A percentile compares a stretch with the other conserved stretches of the same genome.
Conservation (phyloP, 2,113 vertebrate species). For the Gadus macrocephalus region DNA sequence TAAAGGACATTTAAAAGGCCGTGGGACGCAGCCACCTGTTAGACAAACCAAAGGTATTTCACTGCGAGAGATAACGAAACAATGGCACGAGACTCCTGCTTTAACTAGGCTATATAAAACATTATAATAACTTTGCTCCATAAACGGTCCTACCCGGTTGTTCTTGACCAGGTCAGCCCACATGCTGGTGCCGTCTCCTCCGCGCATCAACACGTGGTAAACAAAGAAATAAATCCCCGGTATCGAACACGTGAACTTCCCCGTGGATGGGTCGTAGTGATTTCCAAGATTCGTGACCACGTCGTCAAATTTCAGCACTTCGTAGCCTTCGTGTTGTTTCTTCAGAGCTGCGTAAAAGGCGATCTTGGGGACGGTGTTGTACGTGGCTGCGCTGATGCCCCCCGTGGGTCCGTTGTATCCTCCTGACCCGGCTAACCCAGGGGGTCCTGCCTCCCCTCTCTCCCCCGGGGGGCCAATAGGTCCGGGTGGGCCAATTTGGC, state of each 20-base stretch:
- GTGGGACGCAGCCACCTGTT: too few species aligned
- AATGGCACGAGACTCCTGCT: too few species aligned
- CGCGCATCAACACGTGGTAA: conserved; percentile 93
- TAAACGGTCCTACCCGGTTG: conserved; percentile 81
- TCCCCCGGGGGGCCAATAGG: conserved; percentile 84
- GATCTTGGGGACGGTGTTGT: conserved; percentile 93
- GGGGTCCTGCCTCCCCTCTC: conserved; percentile 81
- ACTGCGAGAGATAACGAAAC: too few species aligned
- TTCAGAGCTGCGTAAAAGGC: conserved; percentile 97
- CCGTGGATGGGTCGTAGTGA: conserved; percentile 88
- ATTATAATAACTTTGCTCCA: not conserved
- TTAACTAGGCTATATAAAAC: too few species aligned
- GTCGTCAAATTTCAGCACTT: conserved; percentile 95
- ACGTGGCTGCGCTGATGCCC: conserved; percentile 92
- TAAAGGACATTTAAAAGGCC: too few species aligned
- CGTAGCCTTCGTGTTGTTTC: conserved; percentile 93
- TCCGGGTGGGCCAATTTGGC: conserved; percentile 86
- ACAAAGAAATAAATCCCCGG: conserved; percentile 97
- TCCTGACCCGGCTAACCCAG: conserved; percentile 81
- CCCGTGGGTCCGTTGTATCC: conserved; percentile 79
- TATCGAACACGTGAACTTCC: conserved; percentile 95
- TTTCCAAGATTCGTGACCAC: conserved; percentile 96
- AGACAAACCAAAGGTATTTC: too few species aligned
- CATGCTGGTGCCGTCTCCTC: conserved; percentile 93
- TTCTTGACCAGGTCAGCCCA: conserved; percentile 95